These are phyloP conservation scores for Cheilosia vulpina DNA, from an alignment of 2,888 invertebrate species.

Conservation along the genomic window DNA sequence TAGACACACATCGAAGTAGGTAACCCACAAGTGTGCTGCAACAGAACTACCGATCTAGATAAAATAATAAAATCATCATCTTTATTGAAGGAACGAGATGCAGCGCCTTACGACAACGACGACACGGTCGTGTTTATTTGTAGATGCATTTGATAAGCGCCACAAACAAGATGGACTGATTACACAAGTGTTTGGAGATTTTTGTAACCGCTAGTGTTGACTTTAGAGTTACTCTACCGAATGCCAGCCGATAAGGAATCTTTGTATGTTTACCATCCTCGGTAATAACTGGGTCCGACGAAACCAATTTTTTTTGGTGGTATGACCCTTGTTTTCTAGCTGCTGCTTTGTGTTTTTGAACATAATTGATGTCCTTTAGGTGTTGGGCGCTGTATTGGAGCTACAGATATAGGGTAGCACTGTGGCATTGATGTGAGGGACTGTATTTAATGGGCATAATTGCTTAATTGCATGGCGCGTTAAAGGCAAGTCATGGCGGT, in stretches of 20 bases:
- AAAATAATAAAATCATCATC: constrained; percentile 67
- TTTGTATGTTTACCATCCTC: constrained; percentile 37
- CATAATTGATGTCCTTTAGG: constrained; percentile 50
- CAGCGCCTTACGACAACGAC: constrained; percentile 15
- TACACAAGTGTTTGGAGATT: constrained; percentile 52
- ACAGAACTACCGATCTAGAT: constrained; percentile 60
- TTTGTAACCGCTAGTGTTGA: constrained; percentile 19
- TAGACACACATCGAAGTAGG: background rate
- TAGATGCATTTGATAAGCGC: constrained; percentile 70
- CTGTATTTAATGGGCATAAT: constrained; percentile 38
- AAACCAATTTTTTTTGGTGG: constrained; percentile 30
- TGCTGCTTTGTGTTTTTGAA: constrained; percentile 16
- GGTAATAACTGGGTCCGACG: constrained; percentile 7
- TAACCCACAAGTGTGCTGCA: constrained; percentile 40
- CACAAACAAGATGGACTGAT: constrained; percentile 71
- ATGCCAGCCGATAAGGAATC: constrained; percentile 20
- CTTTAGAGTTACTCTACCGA: constrained; percentile 14
- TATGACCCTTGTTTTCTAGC: constrained; percentile 43
- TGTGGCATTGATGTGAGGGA: constrained; percentile 12
- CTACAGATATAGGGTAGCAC: constrained; percentile 9
- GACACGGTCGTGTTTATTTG: constrained; percentile 57
- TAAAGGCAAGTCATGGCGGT: constrained; percentile 49
- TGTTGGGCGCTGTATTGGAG: constrained; percentile 10
- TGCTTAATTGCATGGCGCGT: constrained; percentile 52
- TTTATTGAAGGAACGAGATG: constrained; percentile 63